These are phyloP conservation scores for Zingel zingel DNA, from an alignment of 2,113 vertebrate genomes.

Conservation along the genomic window DNA sequence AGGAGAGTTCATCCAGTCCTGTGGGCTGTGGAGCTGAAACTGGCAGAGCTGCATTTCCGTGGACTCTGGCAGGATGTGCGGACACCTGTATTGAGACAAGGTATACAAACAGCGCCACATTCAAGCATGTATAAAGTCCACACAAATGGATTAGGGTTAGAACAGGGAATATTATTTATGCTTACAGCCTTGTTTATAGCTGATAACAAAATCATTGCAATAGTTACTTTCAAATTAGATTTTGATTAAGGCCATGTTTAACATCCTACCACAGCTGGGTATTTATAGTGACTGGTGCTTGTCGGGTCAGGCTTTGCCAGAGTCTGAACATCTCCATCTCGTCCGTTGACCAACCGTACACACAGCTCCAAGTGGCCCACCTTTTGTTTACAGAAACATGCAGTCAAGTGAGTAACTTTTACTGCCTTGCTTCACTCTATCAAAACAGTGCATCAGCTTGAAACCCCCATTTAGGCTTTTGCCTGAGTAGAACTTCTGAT, in stretches of 20 bases:
- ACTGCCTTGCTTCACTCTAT: background rate
- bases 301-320: slow-evolving; percentile 72
- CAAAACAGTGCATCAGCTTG: background rate
- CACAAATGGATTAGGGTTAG: background rate
- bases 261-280: slow-evolving; percentile 73
- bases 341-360: slow-evolving; percentile 81
- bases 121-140: background rate
- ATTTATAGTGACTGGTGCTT: slow-evolving; percentile 77
- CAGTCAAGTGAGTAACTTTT: background rate
- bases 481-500: too few species aligned
- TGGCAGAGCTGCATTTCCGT: slow-evolving; percentile 2
- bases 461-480: too few species aligned
- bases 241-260: background rate
- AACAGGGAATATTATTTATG: background rate
- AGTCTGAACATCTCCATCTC: slow-evolving; percentile 81
- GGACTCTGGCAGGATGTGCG: accelerated
- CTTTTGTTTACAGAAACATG: slow-evolving; percentile 59
- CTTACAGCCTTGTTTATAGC: background rate
- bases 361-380: slow-evolving; percentile 83
- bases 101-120: background rate
- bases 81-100: slow-evolving; percentile 63
- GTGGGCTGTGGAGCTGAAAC: background rate
- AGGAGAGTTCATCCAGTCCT: background rate
- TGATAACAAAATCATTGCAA: background rate
- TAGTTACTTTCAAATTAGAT: too few species aligned